phyloP scores from a whole-genome alignment of 2,797 vertebrate species.

The Erithacus rubecula region DNA sequence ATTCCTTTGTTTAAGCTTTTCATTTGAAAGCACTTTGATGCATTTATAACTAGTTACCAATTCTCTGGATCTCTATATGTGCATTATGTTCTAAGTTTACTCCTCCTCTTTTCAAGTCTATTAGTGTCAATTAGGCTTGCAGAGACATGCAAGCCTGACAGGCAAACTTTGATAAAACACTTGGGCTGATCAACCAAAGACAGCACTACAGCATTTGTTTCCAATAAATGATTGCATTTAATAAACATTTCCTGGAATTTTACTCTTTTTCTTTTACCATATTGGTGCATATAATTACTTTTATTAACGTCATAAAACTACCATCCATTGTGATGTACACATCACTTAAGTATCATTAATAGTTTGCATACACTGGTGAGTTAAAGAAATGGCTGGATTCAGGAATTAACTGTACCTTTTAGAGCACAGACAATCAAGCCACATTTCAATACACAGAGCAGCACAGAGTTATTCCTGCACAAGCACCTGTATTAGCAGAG shows the following conservation, averaged over 20 bases:
- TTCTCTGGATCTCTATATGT: constrained; percentile 50
- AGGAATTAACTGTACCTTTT: background rate
- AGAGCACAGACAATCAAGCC: background rate
- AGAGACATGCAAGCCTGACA: constrained; percentile 65
- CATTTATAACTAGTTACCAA: constrained; percentile 60
- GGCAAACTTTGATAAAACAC: constrained; percentile 71
- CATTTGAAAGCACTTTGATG: constrained; percentile 26
- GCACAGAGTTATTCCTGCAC: background rate
- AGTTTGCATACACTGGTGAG: constrained; percentile 67
- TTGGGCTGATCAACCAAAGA: constrained; percentile 58
- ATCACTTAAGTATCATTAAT: constrained; percentile 66
- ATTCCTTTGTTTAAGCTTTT: constrained; percentile 45
- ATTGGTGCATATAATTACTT: constrained; percentile 75
- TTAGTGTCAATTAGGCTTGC: constrained; percentile 67
- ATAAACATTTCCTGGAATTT: constrained; percentile 76
- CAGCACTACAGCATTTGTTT: constrained; percentile 65
- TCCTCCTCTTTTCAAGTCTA: constrained; percentile 57
- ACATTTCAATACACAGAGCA: background rate
- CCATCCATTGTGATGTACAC: constrained; percentile 69
- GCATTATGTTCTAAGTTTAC: constrained; percentile 56
- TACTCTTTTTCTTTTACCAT: constrained; percentile 56
- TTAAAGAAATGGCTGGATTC: constrained; percentile 31
- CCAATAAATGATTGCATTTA: constrained; percentile 73
- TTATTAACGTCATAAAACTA: constrained; percentile 71
- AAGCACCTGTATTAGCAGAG: background rate